Conservation (phyloP, 2,113 vertebrate species). For the Carassius gibelio region DNA sequence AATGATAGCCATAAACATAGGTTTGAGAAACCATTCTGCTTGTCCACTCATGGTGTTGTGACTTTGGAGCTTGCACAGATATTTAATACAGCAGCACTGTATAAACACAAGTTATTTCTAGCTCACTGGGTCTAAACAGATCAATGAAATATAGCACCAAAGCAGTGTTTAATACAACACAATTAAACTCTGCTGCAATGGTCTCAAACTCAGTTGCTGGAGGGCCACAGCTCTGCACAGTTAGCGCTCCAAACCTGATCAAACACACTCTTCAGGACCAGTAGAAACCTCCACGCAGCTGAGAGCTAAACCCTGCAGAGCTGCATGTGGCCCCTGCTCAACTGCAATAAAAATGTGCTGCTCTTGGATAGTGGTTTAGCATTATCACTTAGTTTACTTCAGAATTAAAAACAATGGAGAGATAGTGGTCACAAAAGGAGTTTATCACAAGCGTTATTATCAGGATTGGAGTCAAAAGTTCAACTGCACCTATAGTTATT, state of each 20-base stretch:
- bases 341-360: not conserved
- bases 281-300: too few species aligned
- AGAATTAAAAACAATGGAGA: not conserved
- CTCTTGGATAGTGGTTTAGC: not conserved
- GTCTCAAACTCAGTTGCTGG: too few species aligned
- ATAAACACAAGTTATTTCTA: not conserved
- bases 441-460: not conserved
- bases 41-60: not conserved
- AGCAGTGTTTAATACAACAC: not conserved
- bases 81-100: not conserved
- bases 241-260: too few species aligned
- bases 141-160: not conserved
- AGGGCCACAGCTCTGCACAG: too few species aligned
- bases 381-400: not conserved
- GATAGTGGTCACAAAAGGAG: not conserved
- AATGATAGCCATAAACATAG: not conserved
- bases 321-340: too few species aligned
- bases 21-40: not conserved
- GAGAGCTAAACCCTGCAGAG: too few species aligned
- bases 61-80: not conserved
- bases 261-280: too few species aligned
- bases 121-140: not conserved
- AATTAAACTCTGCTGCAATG: not conserved
- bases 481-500: not conserved
- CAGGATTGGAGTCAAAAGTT: conserved; percentile 8